These are phyloP conservation scores for Amniataba percoides DNA, from an alignment of 2,797 vertebrate species.

Conservation along the genomic window DNA sequence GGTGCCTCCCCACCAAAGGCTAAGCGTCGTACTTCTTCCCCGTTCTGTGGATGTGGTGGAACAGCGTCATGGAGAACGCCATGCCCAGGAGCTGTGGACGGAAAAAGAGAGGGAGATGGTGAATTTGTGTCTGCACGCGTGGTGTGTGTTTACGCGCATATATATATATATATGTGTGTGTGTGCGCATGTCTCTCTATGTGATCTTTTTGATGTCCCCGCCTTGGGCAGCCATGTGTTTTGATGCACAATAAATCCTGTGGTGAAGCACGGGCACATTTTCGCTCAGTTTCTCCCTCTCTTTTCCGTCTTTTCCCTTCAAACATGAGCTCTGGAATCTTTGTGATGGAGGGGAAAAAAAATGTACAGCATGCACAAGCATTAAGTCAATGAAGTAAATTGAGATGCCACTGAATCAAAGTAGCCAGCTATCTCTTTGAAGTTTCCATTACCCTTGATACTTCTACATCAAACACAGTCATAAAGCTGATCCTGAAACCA, in stretches of 20 bases:
- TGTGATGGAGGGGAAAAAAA: constrained; percentile 54
- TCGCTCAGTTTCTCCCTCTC: not conserved
- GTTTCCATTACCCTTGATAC: constrained; percentile 83
- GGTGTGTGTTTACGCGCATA: not conserved
- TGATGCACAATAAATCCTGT: constrained; percentile 50
- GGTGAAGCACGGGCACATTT: constrained; percentile 29
- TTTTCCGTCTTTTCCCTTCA: constrained; percentile 35
- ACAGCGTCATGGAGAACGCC: constrained; percentile 98
- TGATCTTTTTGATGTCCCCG: constrained; percentile 49
- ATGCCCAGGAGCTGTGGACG: constrained; percentile 94
- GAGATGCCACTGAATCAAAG: constrained; percentile 80
- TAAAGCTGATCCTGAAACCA: constrained; percentile 76
- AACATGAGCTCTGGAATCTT: constrained; percentile 64
- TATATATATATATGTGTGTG: not conserved
- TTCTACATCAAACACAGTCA: constrained; percentile 82
- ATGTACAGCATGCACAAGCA: constrained; percentile 55
- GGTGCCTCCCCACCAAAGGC: constrained; percentile 48
- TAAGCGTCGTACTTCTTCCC: constrained; percentile 98
- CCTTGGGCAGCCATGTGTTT: constrained; percentile 44
- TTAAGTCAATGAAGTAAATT: constrained; percentile 78
- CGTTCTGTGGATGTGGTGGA: constrained; percentile 97
- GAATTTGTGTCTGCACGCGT: constrained; percentile 18
- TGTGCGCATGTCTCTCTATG: constrained; percentile 3
- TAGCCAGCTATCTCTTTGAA: constrained; percentile 79
- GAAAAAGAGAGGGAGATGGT: constrained; percentile 55